Conservation (phyloP, 1,140 invertebrate species). For the Trachymyrmex septentrionalis region DNA sequence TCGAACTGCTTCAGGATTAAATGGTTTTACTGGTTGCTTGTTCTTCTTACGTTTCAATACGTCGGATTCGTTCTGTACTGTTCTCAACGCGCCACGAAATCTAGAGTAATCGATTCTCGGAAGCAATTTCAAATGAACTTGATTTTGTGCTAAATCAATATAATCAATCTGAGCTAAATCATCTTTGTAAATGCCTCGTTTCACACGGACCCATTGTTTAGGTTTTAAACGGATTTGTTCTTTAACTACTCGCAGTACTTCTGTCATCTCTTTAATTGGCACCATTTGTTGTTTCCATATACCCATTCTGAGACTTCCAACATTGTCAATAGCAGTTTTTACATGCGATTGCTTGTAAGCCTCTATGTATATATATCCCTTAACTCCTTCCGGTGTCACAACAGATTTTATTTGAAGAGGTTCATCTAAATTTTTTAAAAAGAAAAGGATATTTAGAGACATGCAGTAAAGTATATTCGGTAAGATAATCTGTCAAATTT, state of each 20-base stretch:
- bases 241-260: slow-evolving; percentile 98
- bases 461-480: neutral
- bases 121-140: slow-evolving; percentile 97
- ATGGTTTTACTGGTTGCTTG: slow-evolving; percentile 94
- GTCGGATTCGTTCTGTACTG: slow-evolving; percentile 92
- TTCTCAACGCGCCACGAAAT: slow-evolving; percentile 93
- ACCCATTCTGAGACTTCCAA: slow-evolving; percentile 95
- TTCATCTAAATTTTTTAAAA: slow-evolving; percentile 88
- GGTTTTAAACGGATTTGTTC: slow-evolving; percentile 96
- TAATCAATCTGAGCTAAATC: slow-evolving; percentile 98
- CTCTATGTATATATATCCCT: slow-evolving; percentile 99
- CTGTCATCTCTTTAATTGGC: slow-evolving; percentile 99
- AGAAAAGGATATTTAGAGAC: neutral
- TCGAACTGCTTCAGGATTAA: slow-evolving; percentile 97
- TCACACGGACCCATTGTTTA: slow-evolving; percentile 98
- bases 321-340: slow-evolving; percentile 97
- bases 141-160: slow-evolving; percentile 97
- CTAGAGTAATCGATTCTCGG: slow-evolving; percentile 98
- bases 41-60: slow-evolving; percentile 95
- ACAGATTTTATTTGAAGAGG: slow-evolving; percentile 99
- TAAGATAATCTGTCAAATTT: slow-evolving; percentile 35
- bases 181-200: slow-evolving; percentile 97
- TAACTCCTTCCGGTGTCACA: slow-evolving; percentile 98
- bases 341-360: slow-evolving; percentile 99
- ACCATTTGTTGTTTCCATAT: slow-evolving; percentile 98